These are phyloP conservation scores for Aepyceros melampus DNA, from an alignment of 2,113 vertebrate species.

Conservation along the genomic window DNA sequence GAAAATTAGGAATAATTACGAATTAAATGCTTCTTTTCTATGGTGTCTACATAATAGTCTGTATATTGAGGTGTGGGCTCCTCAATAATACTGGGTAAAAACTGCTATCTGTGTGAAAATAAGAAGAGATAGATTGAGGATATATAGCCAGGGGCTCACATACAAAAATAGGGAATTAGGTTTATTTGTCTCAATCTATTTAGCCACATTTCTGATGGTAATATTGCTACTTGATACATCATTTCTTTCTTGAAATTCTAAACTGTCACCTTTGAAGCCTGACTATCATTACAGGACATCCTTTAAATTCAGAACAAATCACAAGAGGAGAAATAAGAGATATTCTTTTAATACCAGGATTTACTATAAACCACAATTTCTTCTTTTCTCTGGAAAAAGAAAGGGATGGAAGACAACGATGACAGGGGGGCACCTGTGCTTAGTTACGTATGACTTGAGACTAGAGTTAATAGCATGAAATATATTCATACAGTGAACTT, in stretches of 20 bases:
- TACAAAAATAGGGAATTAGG: neutral
- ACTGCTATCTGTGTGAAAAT: neutral
- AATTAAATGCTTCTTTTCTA: neutral
- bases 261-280: constrained; percentile 29
- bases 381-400: constrained; percentile 1
- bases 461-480: constrained; percentile 59
- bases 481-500: constrained; percentile 69
- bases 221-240: neutral
- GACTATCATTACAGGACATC: constrained; percentile 21
- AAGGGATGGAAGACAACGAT: neutral
- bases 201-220: neutral
- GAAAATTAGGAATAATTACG: neutral
- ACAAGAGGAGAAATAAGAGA: neutral
- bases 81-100: neutral
- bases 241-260: constrained; percentile 43
- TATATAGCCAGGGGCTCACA: neutral
- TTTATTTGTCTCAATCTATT: neutral
- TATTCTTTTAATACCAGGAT: constrained; percentile 31
- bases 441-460: constrained; percentile 46
- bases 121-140: neutral
- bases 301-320: constrained; percentile 8
- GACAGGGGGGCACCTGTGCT: constrained; percentile 16
- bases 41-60: neutral
- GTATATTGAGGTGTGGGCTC: neutral
- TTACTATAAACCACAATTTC: constrained; percentile 39